These are phyloP conservation scores for Zaprionus ornatus DNA, from an alignment of 1,140 invertebrate genomes.

Conservation along the genomic window DNA sequence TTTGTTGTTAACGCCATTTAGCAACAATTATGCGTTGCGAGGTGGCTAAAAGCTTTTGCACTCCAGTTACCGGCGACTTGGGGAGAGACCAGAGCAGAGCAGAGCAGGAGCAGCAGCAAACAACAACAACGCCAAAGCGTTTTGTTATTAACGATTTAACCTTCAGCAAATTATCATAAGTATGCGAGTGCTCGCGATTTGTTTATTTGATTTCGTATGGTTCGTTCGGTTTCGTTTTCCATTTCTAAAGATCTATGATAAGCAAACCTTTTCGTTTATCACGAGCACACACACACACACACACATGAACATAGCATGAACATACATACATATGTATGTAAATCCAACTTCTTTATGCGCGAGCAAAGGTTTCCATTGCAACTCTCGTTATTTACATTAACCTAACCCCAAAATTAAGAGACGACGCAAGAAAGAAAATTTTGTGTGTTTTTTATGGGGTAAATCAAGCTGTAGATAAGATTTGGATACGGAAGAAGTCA, in stretches of 20 bases:
- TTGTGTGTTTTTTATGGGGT: not conserved
- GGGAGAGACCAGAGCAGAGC: not conserved
- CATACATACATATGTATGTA: not conserved
- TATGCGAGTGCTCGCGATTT: conserved; percentile 52
- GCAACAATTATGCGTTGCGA: conserved; percentile 42
- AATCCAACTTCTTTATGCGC: not conserved
- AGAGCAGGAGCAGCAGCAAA: conserved; percentile 8
- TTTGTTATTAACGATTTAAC: conserved; percentile 60
- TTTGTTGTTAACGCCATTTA: conserved; percentile 52
- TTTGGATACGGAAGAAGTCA: not conserved
- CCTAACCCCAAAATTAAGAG: not conserved
- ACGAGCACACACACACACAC: conserved; percentile 1
- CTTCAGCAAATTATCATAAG: conserved; percentile 67
- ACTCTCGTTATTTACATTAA: not conserved
- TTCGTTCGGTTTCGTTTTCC: conserved; percentile 28
- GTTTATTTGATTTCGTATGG: conserved; percentile 31
- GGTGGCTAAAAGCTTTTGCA: conserved; percentile 34
- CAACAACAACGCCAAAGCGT: conserved; percentile 27
- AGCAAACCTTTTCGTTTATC: conserved; percentile 10
- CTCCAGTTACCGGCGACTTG: conserved; percentile 18
- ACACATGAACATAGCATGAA: not conserved
- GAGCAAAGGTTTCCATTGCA: not conserved
- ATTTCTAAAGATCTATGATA: conserved; percentile 30
- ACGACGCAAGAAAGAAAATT: not conserved
- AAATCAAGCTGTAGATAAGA: not conserved